Evolutionary conservation across 2,888 invertebrate genomes (phyloP), one percentile per base, ranked within the genome.

Genomic region (Lomographa bimaculata): DNA sequence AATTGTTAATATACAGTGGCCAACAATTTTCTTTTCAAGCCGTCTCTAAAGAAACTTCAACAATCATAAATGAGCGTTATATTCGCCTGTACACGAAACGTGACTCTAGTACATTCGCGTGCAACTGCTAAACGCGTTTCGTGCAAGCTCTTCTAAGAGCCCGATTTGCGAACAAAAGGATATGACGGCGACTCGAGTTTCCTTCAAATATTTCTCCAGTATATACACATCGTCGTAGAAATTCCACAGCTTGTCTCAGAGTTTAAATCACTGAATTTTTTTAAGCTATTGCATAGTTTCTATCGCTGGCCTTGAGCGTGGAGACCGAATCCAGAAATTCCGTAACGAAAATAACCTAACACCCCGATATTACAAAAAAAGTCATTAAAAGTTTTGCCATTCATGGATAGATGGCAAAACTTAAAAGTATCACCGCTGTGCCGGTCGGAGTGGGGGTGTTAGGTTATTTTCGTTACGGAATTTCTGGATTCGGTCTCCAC

Each of bases 151-250:
- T 56, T 57, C 57, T 64, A 57, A 60, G 55, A 57, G 56, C 53
- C 50, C 57, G 58, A 64, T 70, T 66, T 67, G 46, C 47, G 59
- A 69, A 79, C 71, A 74, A 75, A 57, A 67, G 63, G 40, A 37
- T 46, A 35, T 39, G 52, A 51, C 54, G 56, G 54, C 49, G 57
- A 57, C 58, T 59, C 54, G 54, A 53, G 58, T 57, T 65, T 62
- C 61, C 70, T 76, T 65, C 56, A 70, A 71, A 70, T 70, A 68
- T 71, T 60, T 56, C 54, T 59, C 54, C 51, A 48, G 49, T 14
- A 49, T 40, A 67, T 25, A 25, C 64, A 57, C 41, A 64, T 47
- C 26, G 58, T 9, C 32, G 7, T 8, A 1, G 1, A 24, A 17
- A 17, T 24, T 14, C 1, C 12, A 7, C 25, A 1, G 9, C 23